A percentile compares a stretch with the other conserved stretches of the same genome.
These are phyloP conservation scores for Telmatochromis sp. DNA, from an alignment of 2,113 vertebrate genomes.

Conservation along the genomic window DNA sequence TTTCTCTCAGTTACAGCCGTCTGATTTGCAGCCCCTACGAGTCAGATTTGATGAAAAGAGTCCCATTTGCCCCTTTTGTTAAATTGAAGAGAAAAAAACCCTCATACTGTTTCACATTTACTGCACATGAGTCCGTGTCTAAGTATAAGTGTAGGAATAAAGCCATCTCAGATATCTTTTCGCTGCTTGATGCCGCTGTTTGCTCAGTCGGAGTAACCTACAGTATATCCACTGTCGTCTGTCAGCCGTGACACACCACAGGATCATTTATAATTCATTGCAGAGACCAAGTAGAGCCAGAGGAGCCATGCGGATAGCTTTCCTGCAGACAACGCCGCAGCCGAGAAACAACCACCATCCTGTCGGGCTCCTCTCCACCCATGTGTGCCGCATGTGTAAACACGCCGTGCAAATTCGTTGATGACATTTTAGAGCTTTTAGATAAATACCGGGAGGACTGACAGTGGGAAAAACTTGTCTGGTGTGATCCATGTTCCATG, in stretches of 20 bases:
- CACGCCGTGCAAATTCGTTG: neutral
- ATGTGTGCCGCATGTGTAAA: neutral
- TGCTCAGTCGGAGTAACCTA: conserved; percentile 29
- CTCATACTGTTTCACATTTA: neutral
- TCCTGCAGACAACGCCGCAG: neutral
- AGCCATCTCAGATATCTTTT: neutral
- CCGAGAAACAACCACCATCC: conserved; percentile 3
- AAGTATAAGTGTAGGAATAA: neutral
- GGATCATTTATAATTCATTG: conserved; percentile 58
- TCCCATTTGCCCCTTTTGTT: neutral
- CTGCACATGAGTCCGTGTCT: neutral
- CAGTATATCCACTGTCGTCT: conserved; percentile 11
- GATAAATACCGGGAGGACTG: neutral
- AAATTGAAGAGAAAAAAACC: neutral
- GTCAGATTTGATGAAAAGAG: neutral
- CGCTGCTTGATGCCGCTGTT: neutral
- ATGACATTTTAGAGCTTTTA: neutral
- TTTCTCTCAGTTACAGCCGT: neutral
- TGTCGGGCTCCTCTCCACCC: neutral
- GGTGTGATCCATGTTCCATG: neutral
- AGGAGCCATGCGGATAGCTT: neutral
- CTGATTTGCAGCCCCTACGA: neutral
- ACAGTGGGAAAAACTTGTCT: neutral
- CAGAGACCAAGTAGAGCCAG: neutral
- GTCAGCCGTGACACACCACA: conserved; percentile 13